Percentiles rank a stretch among this genome's conserved stretches.
These are phyloP conservation scores for Megaceryle maxima DNA, from an alignment of 2,113 vertebrate genomes.

Conservation along the genomic window DNA sequence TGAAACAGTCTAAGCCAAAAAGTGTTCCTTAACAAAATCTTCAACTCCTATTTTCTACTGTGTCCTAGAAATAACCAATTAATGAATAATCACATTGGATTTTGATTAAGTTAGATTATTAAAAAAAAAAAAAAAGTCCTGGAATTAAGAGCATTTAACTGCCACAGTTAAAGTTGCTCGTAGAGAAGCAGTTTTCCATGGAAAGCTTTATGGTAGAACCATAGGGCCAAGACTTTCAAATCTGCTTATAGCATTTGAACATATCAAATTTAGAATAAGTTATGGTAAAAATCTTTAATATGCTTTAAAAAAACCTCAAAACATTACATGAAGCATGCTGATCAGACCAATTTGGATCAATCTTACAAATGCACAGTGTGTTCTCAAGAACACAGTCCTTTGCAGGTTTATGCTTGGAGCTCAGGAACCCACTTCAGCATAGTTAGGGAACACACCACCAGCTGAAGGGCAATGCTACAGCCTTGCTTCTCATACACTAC, in stretches of 20 bases:
- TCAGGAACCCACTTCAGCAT: neutral
- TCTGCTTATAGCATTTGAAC: neutral
- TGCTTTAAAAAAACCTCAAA: neutral
- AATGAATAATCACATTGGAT: neutral
- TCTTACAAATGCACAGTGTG: neutral
- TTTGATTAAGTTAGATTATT: neutral
- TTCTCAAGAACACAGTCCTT: neutral
- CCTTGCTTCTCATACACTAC: neutral
- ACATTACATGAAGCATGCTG: neutral
- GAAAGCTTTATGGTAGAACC: neutral
- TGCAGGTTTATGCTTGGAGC: neutral
- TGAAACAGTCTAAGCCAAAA: neutral
- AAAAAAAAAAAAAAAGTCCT: neutral
- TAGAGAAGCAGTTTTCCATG: neutral
- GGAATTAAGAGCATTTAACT: neutral
- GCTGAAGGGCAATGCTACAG: neutral
- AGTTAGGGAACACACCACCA: neutral
- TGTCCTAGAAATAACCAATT: neutral
- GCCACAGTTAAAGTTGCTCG: neutral
- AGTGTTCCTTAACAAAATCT: neutral
- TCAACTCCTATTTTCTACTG: neutral
- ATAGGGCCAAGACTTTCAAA: neutral
- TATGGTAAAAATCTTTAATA: neutral
- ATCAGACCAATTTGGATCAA: neutral
- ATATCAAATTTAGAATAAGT: neutral